phyloP scores from a whole-genome alignment of 2,113 vertebrate genomes.

The Strigops habroptila region DNA sequence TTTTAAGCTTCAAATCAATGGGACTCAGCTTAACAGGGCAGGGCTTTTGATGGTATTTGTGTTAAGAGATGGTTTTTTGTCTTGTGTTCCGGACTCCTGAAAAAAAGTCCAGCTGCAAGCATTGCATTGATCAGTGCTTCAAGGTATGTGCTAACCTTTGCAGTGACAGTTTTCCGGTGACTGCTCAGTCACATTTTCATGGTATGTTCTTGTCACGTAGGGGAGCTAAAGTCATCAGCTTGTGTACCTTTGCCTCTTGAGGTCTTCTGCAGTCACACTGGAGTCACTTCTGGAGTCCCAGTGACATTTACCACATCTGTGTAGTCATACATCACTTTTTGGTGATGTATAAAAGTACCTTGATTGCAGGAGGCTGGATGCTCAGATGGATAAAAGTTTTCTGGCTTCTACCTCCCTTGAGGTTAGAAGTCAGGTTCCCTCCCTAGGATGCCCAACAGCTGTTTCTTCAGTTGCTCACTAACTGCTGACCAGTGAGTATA shows the following conservation, averaged over 20 bases:
- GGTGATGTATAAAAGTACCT: neutral
- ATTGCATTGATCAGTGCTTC: neutral
- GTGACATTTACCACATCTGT: neutral
- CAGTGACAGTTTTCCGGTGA: neutral
- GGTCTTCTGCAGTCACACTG: neutral
- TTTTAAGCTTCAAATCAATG: neutral
- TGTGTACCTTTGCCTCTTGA: neutral
- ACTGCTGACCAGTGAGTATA: neutral
- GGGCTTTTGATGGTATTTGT: neutral
- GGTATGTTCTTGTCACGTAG: neutral
- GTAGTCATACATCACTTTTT: neutral
- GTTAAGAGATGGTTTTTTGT: neutral
- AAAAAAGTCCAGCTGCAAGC: neutral
- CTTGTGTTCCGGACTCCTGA: neutral
- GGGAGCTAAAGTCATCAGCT: neutral
- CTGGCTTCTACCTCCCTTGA: neutral
- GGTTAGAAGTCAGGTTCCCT: neutral
- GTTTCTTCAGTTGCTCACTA: neutral
- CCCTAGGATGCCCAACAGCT: neutral
- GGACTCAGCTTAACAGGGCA: neutral
- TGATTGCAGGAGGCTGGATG: neutral
- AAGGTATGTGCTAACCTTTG: neutral
- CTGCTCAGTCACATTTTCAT: neutral
- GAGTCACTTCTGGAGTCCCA: neutral
- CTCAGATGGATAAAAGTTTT: neutral